Percentiles rank a stretch among this genome's conserved stretches.
phyloP scores from a whole-genome alignment of 1,140 invertebrate genomes.

The Drusus annulatus region DNA sequence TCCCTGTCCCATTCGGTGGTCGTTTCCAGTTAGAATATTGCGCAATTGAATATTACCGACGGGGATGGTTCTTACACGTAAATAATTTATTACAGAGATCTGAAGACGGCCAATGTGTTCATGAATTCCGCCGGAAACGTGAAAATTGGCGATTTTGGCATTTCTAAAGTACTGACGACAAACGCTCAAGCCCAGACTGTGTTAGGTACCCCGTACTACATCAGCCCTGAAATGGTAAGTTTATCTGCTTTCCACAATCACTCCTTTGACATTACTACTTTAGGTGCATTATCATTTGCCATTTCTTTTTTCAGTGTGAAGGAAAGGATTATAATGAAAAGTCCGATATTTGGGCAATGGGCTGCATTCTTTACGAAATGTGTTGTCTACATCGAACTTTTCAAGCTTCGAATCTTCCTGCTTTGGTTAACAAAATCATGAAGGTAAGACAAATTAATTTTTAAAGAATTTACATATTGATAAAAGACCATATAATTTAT shows the following conservation, averaged over 20 bases:
- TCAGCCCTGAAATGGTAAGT: constrained; percentile 85
- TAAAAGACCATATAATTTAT: too few species aligned
- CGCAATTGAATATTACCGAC: too few species aligned
- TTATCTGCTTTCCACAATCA: not conserved
- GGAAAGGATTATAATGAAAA: constrained; percentile 85
- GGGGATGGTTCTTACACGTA: too few species aligned
- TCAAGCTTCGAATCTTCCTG: constrained; percentile 83
- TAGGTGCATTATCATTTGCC: not conserved
- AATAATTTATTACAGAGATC: constrained; percentile 75
- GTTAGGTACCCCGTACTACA: constrained; percentile 87
- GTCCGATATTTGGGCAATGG: constrained; percentile 87
- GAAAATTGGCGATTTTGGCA: constrained; percentile 87
- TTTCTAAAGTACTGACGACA: constrained; percentile 83
- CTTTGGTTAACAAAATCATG: constrained; percentile 85
- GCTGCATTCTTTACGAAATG: constrained; percentile 87
- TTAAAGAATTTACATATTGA: not conserved
- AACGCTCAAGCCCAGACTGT: constrained; percentile 82
- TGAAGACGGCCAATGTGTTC: constrained; percentile 87
- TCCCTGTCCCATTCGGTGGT: too few species aligned
- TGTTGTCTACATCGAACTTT: constrained; percentile 85
- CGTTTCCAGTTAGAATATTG: too few species aligned
- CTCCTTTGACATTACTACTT: too few species aligned
- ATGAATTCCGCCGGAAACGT: constrained; percentile 78
- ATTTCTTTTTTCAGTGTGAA: constrained; percentile 75
- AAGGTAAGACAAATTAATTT: constrained; percentile 66